Evolutionary conservation across 2,888 invertebrate species (phyloP), one percentile per base, ranked within the genome.

Genomic region (Tenthredo mesomela): DNA sequence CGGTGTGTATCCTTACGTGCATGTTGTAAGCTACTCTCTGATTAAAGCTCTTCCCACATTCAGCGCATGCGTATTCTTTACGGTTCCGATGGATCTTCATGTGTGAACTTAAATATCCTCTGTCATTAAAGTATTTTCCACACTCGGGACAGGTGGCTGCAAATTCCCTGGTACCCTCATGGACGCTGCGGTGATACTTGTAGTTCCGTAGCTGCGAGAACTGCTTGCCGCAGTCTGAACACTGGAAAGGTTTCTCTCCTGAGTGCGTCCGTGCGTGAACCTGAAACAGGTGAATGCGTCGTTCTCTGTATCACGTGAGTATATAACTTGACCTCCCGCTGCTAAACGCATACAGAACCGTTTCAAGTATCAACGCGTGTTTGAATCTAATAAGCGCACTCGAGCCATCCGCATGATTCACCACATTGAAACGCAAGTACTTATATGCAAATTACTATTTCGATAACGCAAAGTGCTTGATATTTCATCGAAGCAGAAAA

Each of bases 1-100:
- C 97, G 86, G 97, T 97, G 90, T 97, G 97, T 85, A 97, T 97
- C 85, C 97, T 94, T 1, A 97, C 95, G 91, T 97, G 97, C 97
- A 97, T 97, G 90, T 97, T 97, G 93, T 97, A 97, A 10, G 97
- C 97, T 6, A 97, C 97, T 50, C 97, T 95, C 92, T 97, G 97
- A 92, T 97, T 97, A 92, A 97, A 97, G 29, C 97, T 96, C 92
- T 97, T 97, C 0, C 97, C 97, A 90, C 97, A 97, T 88, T 96
- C 95, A 37, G 96, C 95, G 90, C 97, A 97, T 77, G 96, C 96
- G 93, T 97, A 97, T 91, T 97, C 97, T 91, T 97, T 97, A 86
- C 96, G 95, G 91, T 97, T 97, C 87, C 96, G 95, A 93, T 97
- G 97, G 88, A 97, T 97, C 93, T 97, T 97, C 96, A 97, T 96